Evolutionary conservation across 2,888 invertebrate species (phyloP), one percentile per base, ranked within the genome.

Genomic region (Tenthredo mesomela): DNA sequence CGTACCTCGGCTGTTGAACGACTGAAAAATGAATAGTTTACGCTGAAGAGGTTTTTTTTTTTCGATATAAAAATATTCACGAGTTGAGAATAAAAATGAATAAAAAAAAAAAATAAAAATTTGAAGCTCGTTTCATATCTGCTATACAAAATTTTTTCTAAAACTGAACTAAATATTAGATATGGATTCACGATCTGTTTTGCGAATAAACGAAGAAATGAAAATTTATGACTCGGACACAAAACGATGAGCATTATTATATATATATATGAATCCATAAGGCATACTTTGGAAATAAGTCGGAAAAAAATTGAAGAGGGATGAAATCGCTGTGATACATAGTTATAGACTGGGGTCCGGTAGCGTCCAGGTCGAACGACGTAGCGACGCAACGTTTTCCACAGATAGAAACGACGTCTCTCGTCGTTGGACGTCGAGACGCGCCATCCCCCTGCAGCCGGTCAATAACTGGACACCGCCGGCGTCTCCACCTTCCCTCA

Each of bases 391-490:
- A 78, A 84, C 85, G 15, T 21, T 50, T n/a, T 21, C 12, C 18
- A 58, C 82, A 61, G 82, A 78, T 75, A 82, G 37, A 21, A 71
- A 25, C 85, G 71, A 73, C 83, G 83, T 21, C 50, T 67, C n/a
- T 50, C 40, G n/a, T n/a, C 18, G 21, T 58, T 47, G 50, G 37
- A 65, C 84, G 77, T 54, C 43, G 84, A 85, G 84, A 84, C 85
- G 84, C 75, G 86, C 85, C 85, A 87, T 88, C 88, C 89, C 89
- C 88, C 89, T 90, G 90, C 88, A 89, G 88, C 89, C 93, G 93
- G 92, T 93, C 93, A 93, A 93, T 93, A 93, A 91, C 92, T 92
- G 93, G 93, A 93, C 93, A 91, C 89, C 90, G 87, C 50, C 61
- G 65, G 71, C 82, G 85, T 88, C 89, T 87, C 88, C 88, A 86